phyloP scores from a whole-genome alignment of 2,113 vertebrate genomes.

The Fulmarus glacialis region DNA sequence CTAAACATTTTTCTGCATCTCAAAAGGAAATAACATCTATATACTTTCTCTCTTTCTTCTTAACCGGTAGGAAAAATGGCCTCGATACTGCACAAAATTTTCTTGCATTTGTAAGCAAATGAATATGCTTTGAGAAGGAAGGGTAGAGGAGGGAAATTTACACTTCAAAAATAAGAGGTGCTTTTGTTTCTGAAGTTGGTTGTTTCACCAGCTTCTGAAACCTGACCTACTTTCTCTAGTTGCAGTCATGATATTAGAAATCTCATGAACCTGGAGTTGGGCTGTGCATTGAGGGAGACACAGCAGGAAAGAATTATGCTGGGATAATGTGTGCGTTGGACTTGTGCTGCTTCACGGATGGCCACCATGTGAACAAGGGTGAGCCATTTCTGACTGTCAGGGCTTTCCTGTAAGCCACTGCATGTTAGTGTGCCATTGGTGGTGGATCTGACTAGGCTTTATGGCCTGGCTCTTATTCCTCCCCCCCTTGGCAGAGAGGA shows the following conservation, averaged over 20 bases:
- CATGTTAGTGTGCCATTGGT: fast-evolving
- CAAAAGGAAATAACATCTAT: background rate
- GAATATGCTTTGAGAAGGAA: background rate
- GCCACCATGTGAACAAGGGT: background rate
- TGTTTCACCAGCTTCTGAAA: constrained; percentile 27
- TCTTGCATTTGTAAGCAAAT: background rate
- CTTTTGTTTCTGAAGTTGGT: background rate
- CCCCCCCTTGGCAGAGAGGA: background rate
- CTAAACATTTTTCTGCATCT: background rate
- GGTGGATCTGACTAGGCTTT: background rate
- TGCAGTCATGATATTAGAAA: background rate
- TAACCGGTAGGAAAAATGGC: background rate
- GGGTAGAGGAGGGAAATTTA: background rate
- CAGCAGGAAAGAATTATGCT: background rate
- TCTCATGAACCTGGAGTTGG: background rate
- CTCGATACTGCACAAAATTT: background rate
- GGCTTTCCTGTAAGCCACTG: background rate
- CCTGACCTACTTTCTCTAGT: constrained; percentile 47
- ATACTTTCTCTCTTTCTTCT: background rate
- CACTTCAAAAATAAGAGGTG: background rate
- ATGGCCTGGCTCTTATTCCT: background rate
- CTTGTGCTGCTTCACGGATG: background rate
- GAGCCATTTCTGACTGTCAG: background rate
- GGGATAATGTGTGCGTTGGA: background rate
- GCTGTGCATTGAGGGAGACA: background rate